Evolutionary conservation across 2,888 invertebrate genomes (phyloP).

Genomic region (Cryptocephalus moraei): DNA sequence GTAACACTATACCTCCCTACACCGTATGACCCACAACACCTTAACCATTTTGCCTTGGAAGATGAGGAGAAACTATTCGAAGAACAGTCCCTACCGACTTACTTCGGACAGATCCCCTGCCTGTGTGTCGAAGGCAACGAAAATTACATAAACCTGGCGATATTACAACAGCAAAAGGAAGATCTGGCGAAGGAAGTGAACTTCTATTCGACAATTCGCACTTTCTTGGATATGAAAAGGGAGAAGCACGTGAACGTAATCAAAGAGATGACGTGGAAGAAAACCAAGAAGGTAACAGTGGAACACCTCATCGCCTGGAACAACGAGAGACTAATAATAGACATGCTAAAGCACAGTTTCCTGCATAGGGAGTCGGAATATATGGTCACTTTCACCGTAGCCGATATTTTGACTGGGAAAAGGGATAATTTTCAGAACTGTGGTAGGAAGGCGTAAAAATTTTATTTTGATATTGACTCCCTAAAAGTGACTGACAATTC

Average conservation of each 20-base stretch:
- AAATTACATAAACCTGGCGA: slow-evolving; percentile 4
- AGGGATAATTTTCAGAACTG: slow-evolving; percentile 7
- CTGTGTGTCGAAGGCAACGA: too few relatives aligned
- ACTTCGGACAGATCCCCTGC: too few relatives aligned
- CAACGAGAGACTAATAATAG: slow-evolving; percentile 37
- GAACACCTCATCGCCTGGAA: slow-evolving; percentile 41
- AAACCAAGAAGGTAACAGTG: slow-evolving; percentile 21
- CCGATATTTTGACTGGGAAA: slow-evolving; percentile 24
- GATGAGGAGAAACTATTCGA: too few relatives aligned
- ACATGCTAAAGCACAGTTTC: slow-evolving; percentile 44
- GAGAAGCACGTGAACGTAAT: slow-evolving; percentile 5
- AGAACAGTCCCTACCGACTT: too few relatives aligned
- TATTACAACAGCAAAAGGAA: slow-evolving; percentile 11
- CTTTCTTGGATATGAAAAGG: slow-evolving; percentile 12
- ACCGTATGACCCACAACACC: too few relatives aligned
- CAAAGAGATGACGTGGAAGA: slow-evolving; percentile 3
- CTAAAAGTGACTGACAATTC: slow-evolving; percentile 1
- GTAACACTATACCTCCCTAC: too few relatives aligned
- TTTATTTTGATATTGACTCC: too few relatives aligned
- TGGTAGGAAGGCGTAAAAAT: too few relatives aligned
- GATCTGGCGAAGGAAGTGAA: slow-evolving; percentile 10
- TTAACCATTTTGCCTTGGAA: too few relatives aligned
- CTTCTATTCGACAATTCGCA: slow-evolving; percentile 14
- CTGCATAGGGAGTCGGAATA: slow-evolving; percentile 36
- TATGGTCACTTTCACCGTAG: slow-evolving; percentile 25